Evolutionary conservation across 2,113 vertebrate genomes (phyloP), one percentile per base, ranked within the genome.

Genomic region (Anoplopoma fimbria): DNA sequence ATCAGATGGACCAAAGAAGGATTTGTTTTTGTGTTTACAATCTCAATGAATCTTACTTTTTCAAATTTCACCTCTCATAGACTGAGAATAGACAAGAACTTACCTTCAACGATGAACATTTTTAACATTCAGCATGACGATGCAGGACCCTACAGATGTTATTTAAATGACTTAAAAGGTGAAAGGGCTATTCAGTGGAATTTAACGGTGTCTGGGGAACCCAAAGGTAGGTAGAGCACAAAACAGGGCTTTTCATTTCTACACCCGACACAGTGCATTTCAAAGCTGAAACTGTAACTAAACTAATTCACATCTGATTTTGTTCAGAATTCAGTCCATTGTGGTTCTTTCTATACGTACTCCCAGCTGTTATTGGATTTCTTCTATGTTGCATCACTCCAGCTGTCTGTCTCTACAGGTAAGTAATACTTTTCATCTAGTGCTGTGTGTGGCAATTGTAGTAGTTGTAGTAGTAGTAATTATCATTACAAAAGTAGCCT

Each of bases 131-230:
- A 90, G 6, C 9, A n/a, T 64, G n/a, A 87, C 0, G 84, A 91
- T 55, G 1, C 13, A 78, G 90, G 91, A 83, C 45, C 81, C 36
- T 91, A 91, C 57, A 62, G 0, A 33, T 91, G 89, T 73, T 0
- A 0, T 1, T 1, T 79, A 23, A 2, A 0, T 61, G 0, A 0
- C 0, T 0, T 0, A 0, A 0, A 0, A 0, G 85, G 83, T 1
- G 0, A 0, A 4, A 0, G 0, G 0, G 12, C 0, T 12, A 23
- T 14, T 1, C 1, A 0, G 14, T 92, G 86, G 86, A 91, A 73
- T 78, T 45, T 93, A 83, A 78, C 42, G 0, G 64, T 90, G 31
- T 36, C 1, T 38, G 42, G 62, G 17, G 23, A 60, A 42, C 14
- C 4, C 13, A 21, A 77, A 84, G 84, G 84, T 86, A 80, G 1